These are phyloP conservation scores for Zelostemma sp. DNA, from an alignment of 1,140 invertebrate species.

Conservation along the genomic window DNA sequence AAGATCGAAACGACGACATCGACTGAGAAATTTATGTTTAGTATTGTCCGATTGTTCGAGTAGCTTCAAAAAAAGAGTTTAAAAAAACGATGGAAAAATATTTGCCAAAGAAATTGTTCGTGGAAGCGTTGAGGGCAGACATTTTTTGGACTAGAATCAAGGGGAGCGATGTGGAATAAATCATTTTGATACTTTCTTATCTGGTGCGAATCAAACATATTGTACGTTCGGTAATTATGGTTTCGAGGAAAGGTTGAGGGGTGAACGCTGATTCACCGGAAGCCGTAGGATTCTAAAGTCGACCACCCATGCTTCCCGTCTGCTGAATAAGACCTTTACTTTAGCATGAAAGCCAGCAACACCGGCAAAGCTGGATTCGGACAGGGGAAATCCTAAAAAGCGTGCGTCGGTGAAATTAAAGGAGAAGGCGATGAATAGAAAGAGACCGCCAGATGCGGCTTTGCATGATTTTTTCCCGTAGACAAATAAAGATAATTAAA, in stretches of 20 bases:
- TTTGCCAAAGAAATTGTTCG: constrained; percentile 1
- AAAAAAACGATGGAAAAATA: background rate
- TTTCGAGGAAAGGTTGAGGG: constrained; percentile 16
- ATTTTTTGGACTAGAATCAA: no score
- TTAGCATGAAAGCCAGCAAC: background rate
- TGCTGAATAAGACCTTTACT: background rate
- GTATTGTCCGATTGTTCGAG: background rate
- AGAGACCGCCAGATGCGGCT: no score
- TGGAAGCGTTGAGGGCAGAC: no score
- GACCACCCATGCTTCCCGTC: background rate
- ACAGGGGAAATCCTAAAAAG: background rate
- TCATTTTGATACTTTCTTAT: no score
- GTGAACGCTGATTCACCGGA: constrained; percentile 15
- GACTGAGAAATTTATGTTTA: background rate
- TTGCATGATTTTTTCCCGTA: no score
- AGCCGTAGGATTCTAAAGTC: constrained; percentile 7
- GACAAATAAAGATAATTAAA: no score
- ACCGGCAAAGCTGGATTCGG: no score
- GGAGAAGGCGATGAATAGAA: no score
- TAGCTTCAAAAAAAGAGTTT: background rate
- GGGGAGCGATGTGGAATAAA: no score
- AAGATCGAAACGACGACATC: no score
- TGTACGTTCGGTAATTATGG: background rate
- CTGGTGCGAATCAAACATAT: background rate
- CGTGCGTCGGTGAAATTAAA: no score